Evolutionary conservation across 2,113 vertebrate genomes (phyloP).

Genomic region (Hemichromis elongatus): DNA sequence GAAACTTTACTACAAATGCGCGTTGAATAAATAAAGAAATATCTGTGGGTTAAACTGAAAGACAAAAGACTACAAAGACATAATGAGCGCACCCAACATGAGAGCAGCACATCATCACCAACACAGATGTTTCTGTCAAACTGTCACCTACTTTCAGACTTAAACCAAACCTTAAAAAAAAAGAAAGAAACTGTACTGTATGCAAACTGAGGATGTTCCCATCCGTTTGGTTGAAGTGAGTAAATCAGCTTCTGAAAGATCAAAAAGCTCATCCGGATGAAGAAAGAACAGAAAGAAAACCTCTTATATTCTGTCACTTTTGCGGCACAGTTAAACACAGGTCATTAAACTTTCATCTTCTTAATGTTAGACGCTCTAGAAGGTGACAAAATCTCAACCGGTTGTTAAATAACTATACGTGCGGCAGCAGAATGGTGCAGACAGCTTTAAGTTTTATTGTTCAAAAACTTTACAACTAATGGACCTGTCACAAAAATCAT

Average conservation of each 20-base stretch:
- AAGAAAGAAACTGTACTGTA: neutral
- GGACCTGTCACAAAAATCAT: neutral
- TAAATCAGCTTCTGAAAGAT: neutral
- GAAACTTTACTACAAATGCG: neutral
- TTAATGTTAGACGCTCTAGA: neutral
- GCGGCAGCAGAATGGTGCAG: too few relatives aligned
- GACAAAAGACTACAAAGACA: constrained; percentile 30
- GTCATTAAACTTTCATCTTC: neutral
- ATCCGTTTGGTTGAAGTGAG: neutral
- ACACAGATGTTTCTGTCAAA: constrained; percentile 42
- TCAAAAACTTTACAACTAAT: neutral
- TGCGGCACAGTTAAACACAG: neutral
- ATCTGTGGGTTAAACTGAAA: constrained; percentile 5
- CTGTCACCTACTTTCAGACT: constrained; percentile 20
- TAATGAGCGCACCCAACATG: constrained; percentile 33
- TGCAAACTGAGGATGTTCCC: constrained; percentile 13
- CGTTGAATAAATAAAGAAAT: constrained; percentile 2
- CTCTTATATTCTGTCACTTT: neutral
- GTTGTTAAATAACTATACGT: too few relatives aligned
- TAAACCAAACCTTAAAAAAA: constrained; percentile 1
- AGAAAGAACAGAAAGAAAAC: neutral
- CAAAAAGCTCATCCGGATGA: neutral
- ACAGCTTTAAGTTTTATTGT: neutral
- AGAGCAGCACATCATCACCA: neutral
- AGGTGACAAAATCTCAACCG: neutral